These are phyloP conservation scores for Morpho achilles DNA, from an alignment of 2,888 invertebrate species.

Conservation along the genomic window DNA sequence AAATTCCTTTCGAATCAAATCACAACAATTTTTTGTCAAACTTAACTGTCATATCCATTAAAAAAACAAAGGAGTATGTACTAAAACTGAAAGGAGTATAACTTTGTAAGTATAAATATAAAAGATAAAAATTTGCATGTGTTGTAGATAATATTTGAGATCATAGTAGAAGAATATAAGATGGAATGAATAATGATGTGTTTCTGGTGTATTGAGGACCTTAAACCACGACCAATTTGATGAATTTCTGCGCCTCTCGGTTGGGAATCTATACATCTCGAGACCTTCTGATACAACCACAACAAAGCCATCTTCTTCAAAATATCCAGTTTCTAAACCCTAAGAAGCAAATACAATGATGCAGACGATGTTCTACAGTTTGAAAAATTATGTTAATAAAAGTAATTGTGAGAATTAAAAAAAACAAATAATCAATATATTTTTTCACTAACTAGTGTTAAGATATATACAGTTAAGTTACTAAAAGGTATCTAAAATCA, in stretches of 20 bases:
- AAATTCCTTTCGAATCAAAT: too few species aligned
- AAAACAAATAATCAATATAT: too few species aligned
- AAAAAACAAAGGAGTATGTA: slow-evolving; percentile 7
- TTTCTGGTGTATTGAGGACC: slow-evolving; percentile 75
- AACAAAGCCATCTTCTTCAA: slow-evolving; percentile 78
- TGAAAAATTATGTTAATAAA: slow-evolving; percentile 4
- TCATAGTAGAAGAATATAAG: slow-evolving; percentile 44
- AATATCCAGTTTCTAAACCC: slow-evolving; percentile 81
- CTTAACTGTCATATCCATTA: slow-evolving; percentile 10
- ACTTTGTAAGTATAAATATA: neutral
- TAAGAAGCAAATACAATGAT: slow-evolving; percentile 63
- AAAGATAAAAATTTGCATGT: slow-evolving; percentile 16
- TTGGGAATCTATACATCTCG: slow-evolving; percentile 82
- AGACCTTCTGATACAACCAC: slow-evolving; percentile 81
- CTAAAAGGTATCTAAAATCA: too few species aligned
- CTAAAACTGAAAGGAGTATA: too few species aligned
- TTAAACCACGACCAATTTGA: slow-evolving; percentile 84
- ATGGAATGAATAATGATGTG: slow-evolving; percentile 63
- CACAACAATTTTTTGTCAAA: slow-evolving; percentile 10
- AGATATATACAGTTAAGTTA: too few species aligned
- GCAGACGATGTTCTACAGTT: slow-evolving; percentile 47
- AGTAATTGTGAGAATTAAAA: too few species aligned
- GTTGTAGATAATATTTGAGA: neutral
- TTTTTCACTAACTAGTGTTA: too few species aligned
- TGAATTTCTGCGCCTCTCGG: slow-evolving; percentile 79